Evolutionary conservation across 92 coral and sea anemone species (phyloP).

Genomic region (Porites divaricata): DNA sequence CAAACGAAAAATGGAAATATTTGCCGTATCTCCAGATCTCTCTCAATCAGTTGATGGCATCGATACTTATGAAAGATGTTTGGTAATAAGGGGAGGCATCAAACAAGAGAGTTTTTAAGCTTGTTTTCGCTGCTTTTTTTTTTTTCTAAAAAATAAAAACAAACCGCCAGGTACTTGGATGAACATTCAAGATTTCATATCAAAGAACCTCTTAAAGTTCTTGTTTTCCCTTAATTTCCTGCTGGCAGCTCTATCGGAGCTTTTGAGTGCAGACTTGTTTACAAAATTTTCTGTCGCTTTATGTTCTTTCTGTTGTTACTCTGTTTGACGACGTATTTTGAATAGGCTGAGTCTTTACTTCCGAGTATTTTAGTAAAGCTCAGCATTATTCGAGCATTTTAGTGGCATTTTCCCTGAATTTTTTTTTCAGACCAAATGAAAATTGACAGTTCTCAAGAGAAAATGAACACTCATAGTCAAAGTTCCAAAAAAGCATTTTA

Average conservation of each 20-base stretch:
- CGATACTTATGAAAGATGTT: conserved; percentile 5
- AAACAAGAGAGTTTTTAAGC: too few species aligned
- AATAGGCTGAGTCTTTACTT: too few species aligned
- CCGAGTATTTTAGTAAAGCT: too few species aligned
- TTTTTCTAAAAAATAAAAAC: too few species aligned
- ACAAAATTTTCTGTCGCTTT: background rate
- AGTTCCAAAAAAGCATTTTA: too few species aligned
- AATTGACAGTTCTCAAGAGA: too few species aligned
- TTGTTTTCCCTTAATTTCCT: conserved; percentile 25
- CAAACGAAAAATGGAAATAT: background rate
- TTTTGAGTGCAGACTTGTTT: background rate
- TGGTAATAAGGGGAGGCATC: conserved; percentile 1
- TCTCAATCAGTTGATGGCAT: conserved; percentile 2
- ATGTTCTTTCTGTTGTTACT: background rate
- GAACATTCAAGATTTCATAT: conserved; percentile 22
- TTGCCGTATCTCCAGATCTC: background rate
- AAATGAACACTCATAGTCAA: too few species aligned
- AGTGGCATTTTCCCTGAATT: too few species aligned
- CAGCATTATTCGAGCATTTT: too few species aligned
- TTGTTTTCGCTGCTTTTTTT: background rate
- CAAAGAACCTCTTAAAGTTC: conserved; percentile 16
- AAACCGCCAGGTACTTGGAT: too few species aligned
- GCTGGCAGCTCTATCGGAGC: background rate
- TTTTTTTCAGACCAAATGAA: too few species aligned
- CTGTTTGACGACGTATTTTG: background rate